phyloP scores from a whole-genome alignment of 1,140 invertebrate genomes.

The Euglossa dilemma region DNA sequence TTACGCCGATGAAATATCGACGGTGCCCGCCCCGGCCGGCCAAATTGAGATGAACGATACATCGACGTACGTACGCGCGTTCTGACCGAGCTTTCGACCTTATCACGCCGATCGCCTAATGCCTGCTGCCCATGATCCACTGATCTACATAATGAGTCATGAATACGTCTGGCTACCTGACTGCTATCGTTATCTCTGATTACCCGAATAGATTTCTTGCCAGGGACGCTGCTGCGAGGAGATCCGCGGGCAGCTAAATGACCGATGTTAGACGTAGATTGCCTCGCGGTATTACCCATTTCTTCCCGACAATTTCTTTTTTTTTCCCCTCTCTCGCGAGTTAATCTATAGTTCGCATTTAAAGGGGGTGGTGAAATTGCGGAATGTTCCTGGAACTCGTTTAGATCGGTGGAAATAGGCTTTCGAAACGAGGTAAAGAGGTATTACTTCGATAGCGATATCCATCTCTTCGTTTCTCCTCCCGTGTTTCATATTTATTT shows the following conservation, averaged over 20 bases:
- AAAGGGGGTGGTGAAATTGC: neutral
- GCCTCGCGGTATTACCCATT: neutral
- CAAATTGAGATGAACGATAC: conserved; percentile 57
- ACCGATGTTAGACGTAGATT: neutral
- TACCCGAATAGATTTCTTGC: conserved; percentile 51
- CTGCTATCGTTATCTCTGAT: conserved; percentile 50
- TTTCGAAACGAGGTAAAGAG: neutral
- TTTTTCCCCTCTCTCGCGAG: neutral
- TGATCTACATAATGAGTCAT: conserved; percentile 57
- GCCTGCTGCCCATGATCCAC: conserved; percentile 47
- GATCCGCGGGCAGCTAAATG: neutral
- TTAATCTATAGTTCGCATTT: neutral
- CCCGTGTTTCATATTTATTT: too few relatives aligned
- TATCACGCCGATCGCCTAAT: conserved; percentile 50
- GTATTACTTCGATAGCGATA: neutral
- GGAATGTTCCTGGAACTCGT: neutral
- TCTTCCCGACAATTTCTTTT: too few relatives aligned
- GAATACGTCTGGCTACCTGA: conserved; percentile 50
- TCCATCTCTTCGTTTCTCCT: too few relatives aligned
- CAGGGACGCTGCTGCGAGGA: neutral
- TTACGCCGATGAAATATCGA: conserved; percentile 54
- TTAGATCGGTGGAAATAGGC: neutral
- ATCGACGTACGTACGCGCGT: conserved; percentile 49
- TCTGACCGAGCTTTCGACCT: conserved; percentile 51
- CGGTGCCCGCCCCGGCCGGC: conserved; percentile 32